Conservation (phyloP, 2,113 vertebrate species). For the Gopherus flavomarginatus region DNA sequence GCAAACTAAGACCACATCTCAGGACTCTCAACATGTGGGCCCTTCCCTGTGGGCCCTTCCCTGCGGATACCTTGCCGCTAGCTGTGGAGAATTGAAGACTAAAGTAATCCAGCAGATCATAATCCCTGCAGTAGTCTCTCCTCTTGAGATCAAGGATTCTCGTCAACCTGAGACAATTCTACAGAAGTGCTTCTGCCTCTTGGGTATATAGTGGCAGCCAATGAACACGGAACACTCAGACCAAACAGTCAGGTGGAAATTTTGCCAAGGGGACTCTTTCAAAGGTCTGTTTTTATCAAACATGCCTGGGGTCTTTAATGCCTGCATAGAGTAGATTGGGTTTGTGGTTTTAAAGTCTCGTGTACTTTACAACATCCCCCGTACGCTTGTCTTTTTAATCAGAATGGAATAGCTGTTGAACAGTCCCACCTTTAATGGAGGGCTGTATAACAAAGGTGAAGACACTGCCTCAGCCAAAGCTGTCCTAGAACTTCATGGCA, state of each 20-base stretch:
- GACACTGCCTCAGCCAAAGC: fast-evolving
- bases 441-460: background rate
- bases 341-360: background rate
- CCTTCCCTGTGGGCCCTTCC: background rate
- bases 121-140: background rate
- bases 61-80: background rate
- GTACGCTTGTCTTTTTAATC: background rate
- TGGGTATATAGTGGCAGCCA: background rate
- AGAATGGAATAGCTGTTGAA: background rate
- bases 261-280: background rate
- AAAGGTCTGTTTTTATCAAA: background rate
- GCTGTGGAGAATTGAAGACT: background rate
- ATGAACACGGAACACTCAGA: background rate
- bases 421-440: too few relatives aligned
- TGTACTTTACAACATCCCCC: background rate
- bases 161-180: background rate
- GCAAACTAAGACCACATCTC: background rate
- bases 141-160: background rate
- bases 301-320: background rate
- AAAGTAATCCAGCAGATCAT: background rate
- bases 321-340: background rate
- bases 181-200: background rate
- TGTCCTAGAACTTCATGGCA: background rate
- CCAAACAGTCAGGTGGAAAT: fast-evolving
- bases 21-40: background rate